These are phyloP conservation scores for Bovichtus variegatus DNA, from an alignment of 2,797 vertebrate genomes.

Conservation along the genomic window DNA sequence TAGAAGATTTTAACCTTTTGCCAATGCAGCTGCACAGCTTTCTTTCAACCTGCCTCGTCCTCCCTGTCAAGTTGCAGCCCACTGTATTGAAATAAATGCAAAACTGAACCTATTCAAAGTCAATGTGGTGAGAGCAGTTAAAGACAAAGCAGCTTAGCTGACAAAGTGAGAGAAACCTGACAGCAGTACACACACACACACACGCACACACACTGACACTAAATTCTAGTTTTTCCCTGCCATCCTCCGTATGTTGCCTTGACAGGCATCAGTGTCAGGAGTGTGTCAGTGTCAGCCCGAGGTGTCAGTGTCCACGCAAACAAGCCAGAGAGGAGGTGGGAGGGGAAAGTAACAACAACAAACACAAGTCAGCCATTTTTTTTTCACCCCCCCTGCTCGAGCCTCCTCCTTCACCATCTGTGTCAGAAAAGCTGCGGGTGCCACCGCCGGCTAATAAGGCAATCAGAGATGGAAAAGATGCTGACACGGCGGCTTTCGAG, in stretches of 20 bases:
- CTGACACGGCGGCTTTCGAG: slow-evolving; percentile 87
- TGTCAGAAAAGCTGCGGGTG: slow-evolving; percentile 85
- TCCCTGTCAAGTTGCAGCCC: slow-evolving; percentile 46
- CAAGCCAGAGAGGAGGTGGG: slow-evolving; percentile 72
- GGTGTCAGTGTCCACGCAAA: slow-evolving; percentile 86
- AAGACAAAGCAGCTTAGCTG: slow-evolving; percentile 72
- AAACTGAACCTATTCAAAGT: slow-evolving; percentile 77
- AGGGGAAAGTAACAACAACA: slow-evolving; percentile 79
- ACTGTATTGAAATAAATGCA: slow-evolving; percentile 58
- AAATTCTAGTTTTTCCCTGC: slow-evolving; percentile 67
- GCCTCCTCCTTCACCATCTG: slow-evolving; percentile 84
- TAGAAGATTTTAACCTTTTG: slow-evolving; percentile 45
- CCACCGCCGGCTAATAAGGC: slow-evolving; percentile 89
- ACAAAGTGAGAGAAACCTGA: slow-evolving; percentile 77
- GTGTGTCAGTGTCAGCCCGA: slow-evolving; percentile 81
- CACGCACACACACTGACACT: slow-evolving; percentile 41
- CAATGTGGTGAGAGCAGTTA: slow-evolving; percentile 63
- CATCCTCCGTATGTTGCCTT: slow-evolving; percentile 76
- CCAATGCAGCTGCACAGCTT: slow-evolving; percentile 43
- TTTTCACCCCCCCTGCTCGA: slow-evolving; percentile 25
- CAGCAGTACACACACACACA: slow-evolving; percentile 68
- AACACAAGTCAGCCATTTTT: slow-evolving; percentile 81
- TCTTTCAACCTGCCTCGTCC: slow-evolving; percentile 35
- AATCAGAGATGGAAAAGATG: slow-evolving; percentile 90
- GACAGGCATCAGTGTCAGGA: slow-evolving; percentile 85